phyloP scores from a whole-genome alignment of 2,797 vertebrate species.

The Muraenolepis orangiensis region DNA sequence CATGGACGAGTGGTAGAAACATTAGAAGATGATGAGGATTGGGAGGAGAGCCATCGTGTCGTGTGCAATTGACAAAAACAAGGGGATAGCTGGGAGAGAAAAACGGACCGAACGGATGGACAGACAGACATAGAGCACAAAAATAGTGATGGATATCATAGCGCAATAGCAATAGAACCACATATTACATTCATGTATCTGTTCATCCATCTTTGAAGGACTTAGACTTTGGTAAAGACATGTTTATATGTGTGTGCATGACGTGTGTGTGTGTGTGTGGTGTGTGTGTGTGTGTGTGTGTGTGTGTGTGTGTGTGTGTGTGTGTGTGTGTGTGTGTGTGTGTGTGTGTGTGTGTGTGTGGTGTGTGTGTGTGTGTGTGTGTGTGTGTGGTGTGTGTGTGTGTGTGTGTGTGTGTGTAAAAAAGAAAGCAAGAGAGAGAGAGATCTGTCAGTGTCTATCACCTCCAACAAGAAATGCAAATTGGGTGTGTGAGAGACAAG shows the following conservation, averaged over 20 bases:
- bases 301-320: neutral
- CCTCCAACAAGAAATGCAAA: neutral
- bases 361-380: neutral
- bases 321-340: neutral
- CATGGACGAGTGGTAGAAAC: conserved; percentile 38
- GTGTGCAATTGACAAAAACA: conserved; percentile 13
- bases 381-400: neutral
- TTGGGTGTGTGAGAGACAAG: neutral
- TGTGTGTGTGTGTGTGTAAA: neutral
- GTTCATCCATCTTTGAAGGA: neutral
- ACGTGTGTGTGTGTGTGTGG: too few species aligned
- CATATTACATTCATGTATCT: neutral
- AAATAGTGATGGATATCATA: neutral
- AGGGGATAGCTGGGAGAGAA: conserved; percentile 1
- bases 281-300: neutral
- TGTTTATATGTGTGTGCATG: neutral
- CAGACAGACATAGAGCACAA: neutral
- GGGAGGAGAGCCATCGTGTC: conserved; percentile 28
- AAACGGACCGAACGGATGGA: conserved; percentile 1
- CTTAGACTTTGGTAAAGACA: neutral
- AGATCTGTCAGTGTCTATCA: neutral
- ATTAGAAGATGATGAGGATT: conserved; percentile 48
- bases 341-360: neutral
- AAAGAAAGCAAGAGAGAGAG: neutral
- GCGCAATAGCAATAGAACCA: neutral